phyloP scores from a whole-genome alignment of 1,140 invertebrate genomes.

The Ganaspis sp. region DNA sequence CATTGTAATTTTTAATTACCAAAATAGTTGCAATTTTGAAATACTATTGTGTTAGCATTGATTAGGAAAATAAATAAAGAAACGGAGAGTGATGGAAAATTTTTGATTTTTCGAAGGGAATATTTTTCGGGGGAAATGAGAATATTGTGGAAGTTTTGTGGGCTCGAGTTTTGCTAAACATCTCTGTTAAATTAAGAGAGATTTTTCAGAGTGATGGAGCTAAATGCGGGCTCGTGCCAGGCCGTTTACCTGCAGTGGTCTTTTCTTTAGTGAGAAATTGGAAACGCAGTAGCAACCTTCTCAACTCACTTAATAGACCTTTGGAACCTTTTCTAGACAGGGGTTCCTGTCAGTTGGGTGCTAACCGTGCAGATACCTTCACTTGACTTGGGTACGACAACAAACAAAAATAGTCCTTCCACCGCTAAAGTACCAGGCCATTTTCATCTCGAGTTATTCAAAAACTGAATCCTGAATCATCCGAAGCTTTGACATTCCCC shows the following conservation, averaged over 20 bases:
- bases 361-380: conserved; percentile 56
- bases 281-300: conserved; percentile 52
- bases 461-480: no score
- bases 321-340: conserved; percentile 50
- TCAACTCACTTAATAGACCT: conserved; percentile 53
- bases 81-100: no score
- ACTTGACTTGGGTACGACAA: conserved; percentile 59
- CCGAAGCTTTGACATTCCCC: no score
- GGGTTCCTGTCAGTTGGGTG: conserved; percentile 61
- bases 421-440: neutral
- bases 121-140: neutral
- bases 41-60: no score
- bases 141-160: neutral
- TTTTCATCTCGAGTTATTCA: neutral
- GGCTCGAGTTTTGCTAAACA: neutral
- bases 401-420: conserved; percentile 44
- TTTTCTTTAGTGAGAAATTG: conserved; percentile 6
- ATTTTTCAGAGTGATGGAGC: neutral
- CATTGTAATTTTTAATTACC: no score
- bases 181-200: neutral
- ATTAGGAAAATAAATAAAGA: no score
- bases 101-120: no score
- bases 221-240: conserved; percentile 49
- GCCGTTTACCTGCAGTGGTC: conserved; percentile 51
- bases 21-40: no score